Percentiles rank a stretch among this genome's conserved stretches.
These are phyloP conservation scores for Hystrix brachyura DNA, from an alignment of 2,113 vertebrate genomes.

Conservation along the genomic window DNA sequence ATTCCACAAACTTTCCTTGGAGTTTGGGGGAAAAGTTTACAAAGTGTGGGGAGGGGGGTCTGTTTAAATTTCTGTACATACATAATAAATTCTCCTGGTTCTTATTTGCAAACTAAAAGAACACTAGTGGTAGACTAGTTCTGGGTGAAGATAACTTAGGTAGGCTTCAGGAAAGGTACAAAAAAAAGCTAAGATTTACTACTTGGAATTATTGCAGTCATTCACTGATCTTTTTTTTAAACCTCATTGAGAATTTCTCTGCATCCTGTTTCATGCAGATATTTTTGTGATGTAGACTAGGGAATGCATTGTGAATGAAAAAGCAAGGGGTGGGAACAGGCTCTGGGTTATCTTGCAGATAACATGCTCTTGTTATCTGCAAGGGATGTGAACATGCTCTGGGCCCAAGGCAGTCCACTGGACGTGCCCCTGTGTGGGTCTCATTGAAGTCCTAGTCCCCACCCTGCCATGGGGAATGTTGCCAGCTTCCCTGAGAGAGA, in stretches of 20 bases:
- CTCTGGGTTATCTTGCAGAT: too few relatives aligned
- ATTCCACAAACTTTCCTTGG: not conserved
- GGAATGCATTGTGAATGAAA: not conserved
- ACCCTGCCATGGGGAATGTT: not conserved
- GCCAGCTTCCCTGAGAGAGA: not conserved
- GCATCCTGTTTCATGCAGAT: not conserved
- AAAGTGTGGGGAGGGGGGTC: not conserved
- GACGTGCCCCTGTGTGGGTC: rapidly evolving
- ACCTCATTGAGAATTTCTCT: not conserved
- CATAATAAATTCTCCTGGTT: not conserved
- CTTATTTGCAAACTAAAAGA: not conserved
- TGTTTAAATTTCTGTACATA: not conserved
- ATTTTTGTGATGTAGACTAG: not conserved
- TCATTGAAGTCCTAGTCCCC: not conserved
- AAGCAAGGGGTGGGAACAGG: rapidly evolving
- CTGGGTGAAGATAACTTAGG: not conserved
- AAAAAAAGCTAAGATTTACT: not conserved
- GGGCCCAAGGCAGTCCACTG: rapidly evolving
- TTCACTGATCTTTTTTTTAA: not conserved
- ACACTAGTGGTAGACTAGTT: not conserved
- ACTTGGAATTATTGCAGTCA: not conserved
- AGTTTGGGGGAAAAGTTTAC: not conserved
- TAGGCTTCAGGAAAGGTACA: not conserved
- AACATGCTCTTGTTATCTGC: too few relatives aligned
- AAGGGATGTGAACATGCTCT: rapidly evolving